Evolutionary conservation across 2,113 vertebrate genomes (phyloP).

Genomic region (Xenopus borealis): DNA sequence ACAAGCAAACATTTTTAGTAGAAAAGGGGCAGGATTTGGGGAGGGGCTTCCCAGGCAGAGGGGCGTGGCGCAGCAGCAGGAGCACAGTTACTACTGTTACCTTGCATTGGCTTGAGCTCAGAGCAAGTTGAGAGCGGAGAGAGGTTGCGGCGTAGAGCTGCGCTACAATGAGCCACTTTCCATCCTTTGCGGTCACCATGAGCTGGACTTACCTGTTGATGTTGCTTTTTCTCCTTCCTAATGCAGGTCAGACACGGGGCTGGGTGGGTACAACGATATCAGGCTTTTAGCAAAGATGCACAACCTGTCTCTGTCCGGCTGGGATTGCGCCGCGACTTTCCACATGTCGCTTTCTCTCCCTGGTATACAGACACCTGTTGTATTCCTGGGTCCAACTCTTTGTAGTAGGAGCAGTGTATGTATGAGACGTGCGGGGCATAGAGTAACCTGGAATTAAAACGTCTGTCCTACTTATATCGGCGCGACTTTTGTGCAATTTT

Average conservation of each 20-base stretch:
- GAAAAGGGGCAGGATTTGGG: neutral
- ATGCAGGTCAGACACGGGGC: slow-evolving; percentile 11
- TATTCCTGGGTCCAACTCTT: too few species aligned
- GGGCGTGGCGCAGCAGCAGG: neutral
- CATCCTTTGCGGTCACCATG: slow-evolving; percentile 7
- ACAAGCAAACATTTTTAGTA: too few species aligned
- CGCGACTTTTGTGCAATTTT: too few species aligned
- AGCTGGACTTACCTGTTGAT: slow-evolving; percentile 13
- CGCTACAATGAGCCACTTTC: neutral
- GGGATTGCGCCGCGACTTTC: too few species aligned
- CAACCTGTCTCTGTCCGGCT: too few species aligned
- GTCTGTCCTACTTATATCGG: too few species aligned
- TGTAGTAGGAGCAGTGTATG: too few species aligned
- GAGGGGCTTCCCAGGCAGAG: neutral
- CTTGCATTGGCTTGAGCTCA: neutral
- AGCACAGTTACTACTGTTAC: neutral
- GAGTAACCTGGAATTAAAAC: too few species aligned
- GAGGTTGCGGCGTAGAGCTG: neutral
- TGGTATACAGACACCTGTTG: too few species aligned
- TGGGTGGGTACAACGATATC: neutral
- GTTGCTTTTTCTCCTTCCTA: slow-evolving; percentile 9
- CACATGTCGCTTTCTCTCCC: too few species aligned
- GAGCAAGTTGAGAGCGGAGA: neutral
- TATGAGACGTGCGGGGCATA: too few species aligned
- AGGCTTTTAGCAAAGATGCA: too few species aligned